Base-by-base conservation (phyloP, 2,888 invertebrate genomes). In the Acrobasis consociella region DNA sequence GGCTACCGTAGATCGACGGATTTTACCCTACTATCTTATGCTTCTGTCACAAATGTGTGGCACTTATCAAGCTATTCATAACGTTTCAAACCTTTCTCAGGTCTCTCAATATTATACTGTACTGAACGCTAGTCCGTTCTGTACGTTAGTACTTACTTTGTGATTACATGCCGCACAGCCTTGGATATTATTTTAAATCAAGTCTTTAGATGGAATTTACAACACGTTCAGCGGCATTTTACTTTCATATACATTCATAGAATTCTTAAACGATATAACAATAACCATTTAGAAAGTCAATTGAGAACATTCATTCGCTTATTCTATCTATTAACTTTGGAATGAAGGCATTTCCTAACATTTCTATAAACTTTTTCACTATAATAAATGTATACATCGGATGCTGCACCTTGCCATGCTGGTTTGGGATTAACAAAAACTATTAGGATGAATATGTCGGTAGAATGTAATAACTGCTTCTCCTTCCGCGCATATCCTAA, bases 401-500 rank as follows among this genome's bases (percentile, higher is more conserved):
- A n/a, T 22, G 22, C 2, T 22, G 22, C 5, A 22, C 5, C 22
- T 5, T 2, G 2, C 22, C 22, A 7, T 31, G 31, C 80, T 79
- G 77, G 80, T 79, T 81, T 76, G 72, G 78, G 78, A 85, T 84
- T 84, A 80, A 83, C 83, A 83, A 81, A 78, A 77, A 79, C n/a
- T n/a, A n/a, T n/a, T n/a, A n/a, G n/a, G n/a, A n/a, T n/a, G n/a
- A 79, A 79, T 76, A n/a, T n/a, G n/a, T n/a, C n/a, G n/a, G 7
- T 31, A 31, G 31, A 31, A 31, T 31, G 31, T 31, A 31, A 31
- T 31, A 31, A 8, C 31, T 2, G 7, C 22, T 22, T 22, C 22
- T 22, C 22, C 3, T 22, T 22, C 22, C 22, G n/a, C 5, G 22
- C 22, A 31, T 2, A 31, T 31, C 1, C 8, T 31, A 31, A 31